Evolutionary conservation across 2,888 invertebrate species (phyloP).

Genomic region (Lordiphosa fenestrarum): DNA sequence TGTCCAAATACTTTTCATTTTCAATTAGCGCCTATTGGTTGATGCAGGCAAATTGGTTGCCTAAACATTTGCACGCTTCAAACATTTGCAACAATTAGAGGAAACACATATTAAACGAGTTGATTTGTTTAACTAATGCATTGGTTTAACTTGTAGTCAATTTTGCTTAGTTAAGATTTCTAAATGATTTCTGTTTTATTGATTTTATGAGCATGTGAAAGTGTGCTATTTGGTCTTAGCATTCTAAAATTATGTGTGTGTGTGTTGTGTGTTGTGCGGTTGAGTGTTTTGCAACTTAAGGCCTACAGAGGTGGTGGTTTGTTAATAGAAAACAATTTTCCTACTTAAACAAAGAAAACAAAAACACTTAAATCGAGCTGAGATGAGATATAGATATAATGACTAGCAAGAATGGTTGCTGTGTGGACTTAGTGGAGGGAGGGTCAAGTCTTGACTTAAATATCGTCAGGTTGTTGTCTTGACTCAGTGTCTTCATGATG

Average conservation of each 20-base stretch:
- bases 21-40: neutral
- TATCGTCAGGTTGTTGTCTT: too few relatives aligned
- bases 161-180: conserved; percentile 32
- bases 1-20: neutral
- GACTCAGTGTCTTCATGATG: too few relatives aligned
- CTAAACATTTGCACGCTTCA: conserved; percentile 44
- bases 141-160: conserved; percentile 55
- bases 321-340: too few relatives aligned
- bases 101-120: conserved; percentile 8
- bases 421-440: too few relatives aligned
- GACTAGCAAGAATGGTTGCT: too few relatives aligned
- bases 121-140: conserved; percentile 43
- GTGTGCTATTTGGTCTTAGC: neutral
- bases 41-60: conserved; percentile 22
- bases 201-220: neutral
- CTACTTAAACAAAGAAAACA: too few relatives aligned
- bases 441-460: too few relatives aligned
- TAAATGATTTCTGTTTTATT: neutral
- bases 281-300: too few relatives aligned
- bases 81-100: conserved; percentile 49
- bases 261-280: too few relatives aligned
- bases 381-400: too few relatives aligned
- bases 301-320: too few relatives aligned
- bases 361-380: too few relatives aligned
- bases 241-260: neutral